Conservation (phyloP, 2,888 invertebrate species). For the Siphlonurus alternatus region DNA sequence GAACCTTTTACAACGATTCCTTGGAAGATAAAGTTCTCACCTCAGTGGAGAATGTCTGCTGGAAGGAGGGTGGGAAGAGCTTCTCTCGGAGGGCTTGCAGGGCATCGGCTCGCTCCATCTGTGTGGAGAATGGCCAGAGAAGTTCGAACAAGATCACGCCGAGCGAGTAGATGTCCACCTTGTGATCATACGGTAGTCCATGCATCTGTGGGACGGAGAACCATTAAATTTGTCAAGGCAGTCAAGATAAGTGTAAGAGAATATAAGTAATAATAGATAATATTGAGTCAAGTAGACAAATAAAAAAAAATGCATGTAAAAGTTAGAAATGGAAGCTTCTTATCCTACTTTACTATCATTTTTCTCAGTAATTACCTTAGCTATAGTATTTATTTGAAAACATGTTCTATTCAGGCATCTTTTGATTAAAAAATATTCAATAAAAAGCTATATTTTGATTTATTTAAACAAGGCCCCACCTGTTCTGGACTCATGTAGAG, state of each 20-base stretch:
- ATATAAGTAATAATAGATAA: constrained; percentile 18
- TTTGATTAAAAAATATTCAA: too few species aligned
- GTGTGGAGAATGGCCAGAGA: constrained; percentile 73
- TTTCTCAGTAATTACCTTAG: background rate
- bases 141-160: constrained; percentile 90
- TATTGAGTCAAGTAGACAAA: background rate
- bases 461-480: too few species aligned
- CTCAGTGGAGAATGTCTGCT: constrained; percentile 45
- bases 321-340: too few species aligned
- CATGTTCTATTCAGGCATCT: too few species aligned
- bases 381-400: too few species aligned
- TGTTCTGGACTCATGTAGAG: constrained; percentile 99
- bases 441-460: too few species aligned
- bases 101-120: constrained; percentile 67
- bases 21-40: too few species aligned
- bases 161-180: constrained; percentile 89
- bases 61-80: constrained; percentile 52
- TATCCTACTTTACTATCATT: too few species aligned
- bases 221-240: too few species aligned
- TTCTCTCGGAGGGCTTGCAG: constrained; percentile 46
- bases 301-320: background rate
- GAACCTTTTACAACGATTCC: too few species aligned
- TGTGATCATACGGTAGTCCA: constrained; percentile 62
- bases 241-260: too few species aligned
- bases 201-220: too few species aligned